Evolutionary conservation across 2,888 invertebrate species (phyloP), one percentile per base, ranked within the genome.

Genomic region (Ceriagrion tenellum): DNA sequence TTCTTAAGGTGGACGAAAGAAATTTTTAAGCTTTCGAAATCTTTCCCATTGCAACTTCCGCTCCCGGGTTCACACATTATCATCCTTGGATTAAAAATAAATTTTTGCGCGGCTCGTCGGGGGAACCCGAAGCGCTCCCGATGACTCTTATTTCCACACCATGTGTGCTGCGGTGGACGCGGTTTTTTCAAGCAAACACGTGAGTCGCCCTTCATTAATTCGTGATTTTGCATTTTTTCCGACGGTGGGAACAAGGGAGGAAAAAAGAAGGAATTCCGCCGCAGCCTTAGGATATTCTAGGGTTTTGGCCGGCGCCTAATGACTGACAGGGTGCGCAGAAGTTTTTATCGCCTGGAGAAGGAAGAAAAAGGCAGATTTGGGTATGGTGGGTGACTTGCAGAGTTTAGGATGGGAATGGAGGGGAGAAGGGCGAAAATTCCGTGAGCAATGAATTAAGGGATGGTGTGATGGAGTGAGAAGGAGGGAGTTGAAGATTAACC

Each of bases 171-270:
- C 13, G 81, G 81, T 16, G 18, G 81, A 35, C 18, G 81, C 30
- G 35, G 81, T 81, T 35, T 35, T 18, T 16, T 18, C 13, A 30
- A 13, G 35, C 18, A 13, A 18, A 6, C 35, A 1, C 35, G 30
- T 35, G 30, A 81, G 81, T 35, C 16, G 81, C 12, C 30, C n/a
- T 35, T 30, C 74, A 30, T 74, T 35, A 81, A 81, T 81, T 35
- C 81, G 35, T 81, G 81, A 81, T 35, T 81, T 81, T 81, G 81
- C 81, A 35, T 26, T 81, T 81, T 81, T 81, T 30, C 81, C 81
- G 30, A 2, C 69, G 69, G 30, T 35, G 30, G 30, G 74, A 35
- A 16, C n/a, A n/a, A 13, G 35, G 81, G 35, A 35, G 35, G 59
- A 59, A n/a, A 10, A 26, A 10, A n/a, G 26, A n/a, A 69, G 16